Evolutionary conservation across 2,797 vertebrate species (phyloP).

Genomic region (Pangasius mekongensis): DNA sequence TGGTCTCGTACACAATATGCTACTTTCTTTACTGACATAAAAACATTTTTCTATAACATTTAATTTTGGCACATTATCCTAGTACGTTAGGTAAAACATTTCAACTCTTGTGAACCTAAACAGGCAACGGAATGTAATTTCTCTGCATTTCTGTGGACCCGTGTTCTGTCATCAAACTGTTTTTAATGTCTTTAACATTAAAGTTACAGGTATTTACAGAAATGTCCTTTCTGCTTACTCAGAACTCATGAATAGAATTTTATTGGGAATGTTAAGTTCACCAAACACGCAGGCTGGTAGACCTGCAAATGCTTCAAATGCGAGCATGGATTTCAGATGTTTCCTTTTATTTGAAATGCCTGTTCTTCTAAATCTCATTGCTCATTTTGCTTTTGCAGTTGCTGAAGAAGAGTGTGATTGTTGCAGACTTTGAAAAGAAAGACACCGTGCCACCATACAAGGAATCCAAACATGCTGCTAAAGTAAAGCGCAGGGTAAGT

Average conservation of each 20-base stretch:
- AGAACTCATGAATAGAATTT: not conserved
- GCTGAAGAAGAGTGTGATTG: slow-evolving; percentile 88
- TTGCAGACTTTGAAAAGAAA: slow-evolving; percentile 91
- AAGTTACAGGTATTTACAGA: not conserved
- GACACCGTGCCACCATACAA: slow-evolving; percentile 84
- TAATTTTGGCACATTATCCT: not conserved
- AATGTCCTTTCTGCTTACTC: not conserved
- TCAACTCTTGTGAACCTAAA: not conserved
- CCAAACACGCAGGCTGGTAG: not conserved
- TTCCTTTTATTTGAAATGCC: not conserved
- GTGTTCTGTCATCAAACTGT: not conserved
- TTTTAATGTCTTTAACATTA: no score
- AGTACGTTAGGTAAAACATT: not conserved
- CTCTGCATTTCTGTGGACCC: not conserved
- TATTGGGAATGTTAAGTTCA: not conserved
- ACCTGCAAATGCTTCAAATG: not conserved
- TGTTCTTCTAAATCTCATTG: not conserved
- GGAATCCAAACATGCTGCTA: slow-evolving; percentile 82
- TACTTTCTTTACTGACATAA: no score
- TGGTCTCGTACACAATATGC: no score
- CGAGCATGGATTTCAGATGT: not conserved
- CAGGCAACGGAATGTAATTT: not conserved
- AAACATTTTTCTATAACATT: no score
- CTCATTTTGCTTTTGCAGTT: slow-evolving; percentile 73
- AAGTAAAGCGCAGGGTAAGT: slow-evolving; percentile 86